A percentile compares a stretch with the other conserved stretches of the same genome.
Evolutionary conservation across 1,140 invertebrate genomes (phyloP).

Genomic region (Caerostris extrusa): DNA sequence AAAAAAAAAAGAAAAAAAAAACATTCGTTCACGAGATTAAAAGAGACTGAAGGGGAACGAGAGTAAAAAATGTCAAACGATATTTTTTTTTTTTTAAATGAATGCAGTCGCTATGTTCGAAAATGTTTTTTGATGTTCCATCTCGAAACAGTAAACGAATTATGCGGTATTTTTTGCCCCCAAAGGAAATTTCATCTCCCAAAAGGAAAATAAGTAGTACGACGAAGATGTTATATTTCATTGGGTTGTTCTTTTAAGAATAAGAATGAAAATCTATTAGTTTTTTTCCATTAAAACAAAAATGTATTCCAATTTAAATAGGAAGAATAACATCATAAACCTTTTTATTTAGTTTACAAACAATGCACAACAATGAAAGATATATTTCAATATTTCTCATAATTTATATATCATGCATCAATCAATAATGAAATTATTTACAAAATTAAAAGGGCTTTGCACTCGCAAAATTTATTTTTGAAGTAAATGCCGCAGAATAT

Average conservation of each 20-base stretch:
- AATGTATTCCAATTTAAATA: not conserved
- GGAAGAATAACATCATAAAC: not conserved
- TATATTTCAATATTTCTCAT: no score
- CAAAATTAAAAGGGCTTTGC: no score
- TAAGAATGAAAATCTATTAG: no score
- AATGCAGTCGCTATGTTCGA: not conserved
- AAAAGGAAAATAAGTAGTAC: not conserved
- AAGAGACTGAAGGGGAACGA: not conserved
- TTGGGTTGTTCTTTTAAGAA: not conserved
- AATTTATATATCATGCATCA: no score
- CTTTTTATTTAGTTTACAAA: no score
- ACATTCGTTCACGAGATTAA: constrained; percentile 22
- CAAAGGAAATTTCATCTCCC: not conserved
- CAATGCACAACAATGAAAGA: no score
- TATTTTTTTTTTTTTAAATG: not conserved
- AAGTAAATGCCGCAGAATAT: no score
- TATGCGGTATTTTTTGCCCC: not conserved
- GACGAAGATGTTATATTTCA: not conserved
- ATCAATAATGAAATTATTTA: no score
- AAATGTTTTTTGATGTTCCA: not conserved
- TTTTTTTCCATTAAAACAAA: not conserved
- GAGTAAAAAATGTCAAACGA: not conserved
- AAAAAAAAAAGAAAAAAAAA: constrained; percentile 1
- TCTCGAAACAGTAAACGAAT: constrained; percentile 9
- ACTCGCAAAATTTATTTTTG: no score